phyloP scores from a whole-genome alignment of 2,113 vertebrate species.

The Silurus glanis region DNA sequence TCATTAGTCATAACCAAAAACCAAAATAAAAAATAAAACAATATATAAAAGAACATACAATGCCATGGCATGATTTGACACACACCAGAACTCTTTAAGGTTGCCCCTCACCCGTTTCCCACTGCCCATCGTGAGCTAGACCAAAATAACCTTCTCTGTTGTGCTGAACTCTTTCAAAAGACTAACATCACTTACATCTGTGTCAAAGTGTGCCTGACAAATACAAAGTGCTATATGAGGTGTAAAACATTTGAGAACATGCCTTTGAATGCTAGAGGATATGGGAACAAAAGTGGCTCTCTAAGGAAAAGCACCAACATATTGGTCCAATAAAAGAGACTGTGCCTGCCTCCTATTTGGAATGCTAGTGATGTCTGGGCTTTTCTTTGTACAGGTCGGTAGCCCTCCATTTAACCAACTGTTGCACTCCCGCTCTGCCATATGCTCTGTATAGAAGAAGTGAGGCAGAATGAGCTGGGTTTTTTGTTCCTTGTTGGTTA shows the following conservation, averaged over 20 bases:
- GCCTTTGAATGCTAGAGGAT: conserved; percentile 52
- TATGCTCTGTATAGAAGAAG: conserved; percentile 51
- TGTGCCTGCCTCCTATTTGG: conserved; percentile 47
- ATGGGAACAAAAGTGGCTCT: conserved; percentile 48
- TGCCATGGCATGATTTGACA: background rate
- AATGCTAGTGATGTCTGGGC: conserved; percentile 46
- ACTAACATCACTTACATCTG: conserved; percentile 47
- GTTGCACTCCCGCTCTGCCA: conserved; percentile 51
- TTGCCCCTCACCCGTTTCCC: conserved; percentile 14
- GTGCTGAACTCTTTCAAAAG: conserved; percentile 37
- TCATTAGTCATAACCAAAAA: background rate
- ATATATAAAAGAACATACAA: background rate
- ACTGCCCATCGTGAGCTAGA: conserved; percentile 15
- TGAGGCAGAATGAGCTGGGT: conserved; percentile 48
- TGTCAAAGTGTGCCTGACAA: conserved; percentile 54
- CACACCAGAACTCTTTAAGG: background rate
- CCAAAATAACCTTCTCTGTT: conserved; percentile 28
- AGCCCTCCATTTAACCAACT: conserved; percentile 53
- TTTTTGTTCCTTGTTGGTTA: conserved; percentile 33
- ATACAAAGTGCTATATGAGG: conserved; percentile 53
- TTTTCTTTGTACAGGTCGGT: conserved; percentile 41
- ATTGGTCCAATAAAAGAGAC: conserved; percentile 48
- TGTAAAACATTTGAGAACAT: conserved; percentile 54
- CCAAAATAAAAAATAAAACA: background rate
- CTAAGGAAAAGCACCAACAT: conserved; percentile 52